Evolutionary conservation across 2,888 invertebrate genomes (phyloP), one percentile per base, ranked within the genome.

Genomic region (Rotaria sp.): DNA sequence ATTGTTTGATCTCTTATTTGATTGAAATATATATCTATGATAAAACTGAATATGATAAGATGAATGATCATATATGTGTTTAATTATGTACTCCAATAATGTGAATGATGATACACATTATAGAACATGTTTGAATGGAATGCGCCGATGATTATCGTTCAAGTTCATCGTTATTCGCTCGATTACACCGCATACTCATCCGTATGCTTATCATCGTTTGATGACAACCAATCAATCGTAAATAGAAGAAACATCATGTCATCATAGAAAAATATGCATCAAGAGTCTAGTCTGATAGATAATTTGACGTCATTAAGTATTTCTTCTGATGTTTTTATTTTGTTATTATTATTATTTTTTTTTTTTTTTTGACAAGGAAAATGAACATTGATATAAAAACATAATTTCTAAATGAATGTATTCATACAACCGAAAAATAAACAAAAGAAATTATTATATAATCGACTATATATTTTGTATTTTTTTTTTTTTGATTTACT

Each of bases 131-230:
- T 35, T 67, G 21, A 67, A 35, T 67, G 67, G 67, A 67, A 67
- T 67, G 67, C 67, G 67, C 35, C 67, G 35, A 67, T 38, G 67
- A 67, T 67, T 35, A 67, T 67, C 67, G 67, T 67, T 67, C 67
- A 67, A 67, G 67, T 67, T 67, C 67, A 67, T 67, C 67, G 67
- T 67, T 67, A 67, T 67, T 67, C 67, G 67, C 67, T 67, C 67
- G 67, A 67, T 67, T 67, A 67, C 67, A 67, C 35, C 18, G 67
- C 35, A 35, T 67, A 67, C 67, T 67, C 67, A 67, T 35, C 67
- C 67, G 38, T 35, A 7, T 67, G 67, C 67, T 35, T 67, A 67
- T 67, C 67, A 35, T 38, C 18, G 21, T 67, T 67, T 67, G 67
- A 35, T 67, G 67, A 67, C 67, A 67, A 35, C 35, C 67, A 35